phyloP scores from a whole-genome alignment of 2,888 invertebrate species.

The Zaprionus bogoriensis region DNA sequence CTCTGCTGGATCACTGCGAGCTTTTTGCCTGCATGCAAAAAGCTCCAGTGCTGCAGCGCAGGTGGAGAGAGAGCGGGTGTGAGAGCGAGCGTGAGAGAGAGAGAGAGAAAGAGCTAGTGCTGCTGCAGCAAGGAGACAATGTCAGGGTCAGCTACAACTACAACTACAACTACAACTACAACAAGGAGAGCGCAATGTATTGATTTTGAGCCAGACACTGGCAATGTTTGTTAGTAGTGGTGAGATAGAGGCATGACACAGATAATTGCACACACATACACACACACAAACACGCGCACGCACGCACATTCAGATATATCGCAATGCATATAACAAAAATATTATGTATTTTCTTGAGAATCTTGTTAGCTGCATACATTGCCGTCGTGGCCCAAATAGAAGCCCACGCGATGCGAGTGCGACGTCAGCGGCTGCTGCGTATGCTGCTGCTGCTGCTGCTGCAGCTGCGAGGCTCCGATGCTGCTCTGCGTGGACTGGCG shows the following conservation, averaged over 20 bases:
- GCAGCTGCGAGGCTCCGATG: slow-evolving; percentile 37
- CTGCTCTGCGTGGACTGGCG: slow-evolving; percentile 68
- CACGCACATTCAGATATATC: too few species aligned
- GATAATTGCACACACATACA: too few species aligned
- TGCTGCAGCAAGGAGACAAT: slow-evolving; percentile 23
- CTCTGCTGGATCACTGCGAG: not conserved
- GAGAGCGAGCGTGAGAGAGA: slow-evolving; percentile 4
- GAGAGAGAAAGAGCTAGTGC: slow-evolving; percentile 13
- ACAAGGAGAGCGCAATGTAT: slow-evolving; percentile 17
- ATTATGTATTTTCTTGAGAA: slow-evolving; percentile 5
- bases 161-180: slow-evolving; percentile 18
- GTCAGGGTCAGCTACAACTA: slow-evolving; percentile 51
- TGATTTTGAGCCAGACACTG: slow-evolving; percentile 31
- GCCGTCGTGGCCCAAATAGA: slow-evolving; percentile 89
- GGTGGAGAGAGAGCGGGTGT: slow-evolving; percentile 1
- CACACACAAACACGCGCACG: too few species aligned
- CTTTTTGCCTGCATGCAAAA: too few species aligned
- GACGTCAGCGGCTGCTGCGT: slow-evolving; percentile 29
- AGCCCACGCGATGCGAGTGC: slow-evolving; percentile 83
- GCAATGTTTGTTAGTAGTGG: too few species aligned
- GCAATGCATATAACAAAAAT: not conserved
- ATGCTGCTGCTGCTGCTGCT: slow-evolving; percentile 38
- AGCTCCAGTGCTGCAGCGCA: not conserved
- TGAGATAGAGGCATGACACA: too few species aligned
- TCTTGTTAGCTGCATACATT: slow-evolving; percentile 83